Evolutionary conservation across 2,888 invertebrate species (phyloP).

Genomic region (Sinelater perroti): DNA sequence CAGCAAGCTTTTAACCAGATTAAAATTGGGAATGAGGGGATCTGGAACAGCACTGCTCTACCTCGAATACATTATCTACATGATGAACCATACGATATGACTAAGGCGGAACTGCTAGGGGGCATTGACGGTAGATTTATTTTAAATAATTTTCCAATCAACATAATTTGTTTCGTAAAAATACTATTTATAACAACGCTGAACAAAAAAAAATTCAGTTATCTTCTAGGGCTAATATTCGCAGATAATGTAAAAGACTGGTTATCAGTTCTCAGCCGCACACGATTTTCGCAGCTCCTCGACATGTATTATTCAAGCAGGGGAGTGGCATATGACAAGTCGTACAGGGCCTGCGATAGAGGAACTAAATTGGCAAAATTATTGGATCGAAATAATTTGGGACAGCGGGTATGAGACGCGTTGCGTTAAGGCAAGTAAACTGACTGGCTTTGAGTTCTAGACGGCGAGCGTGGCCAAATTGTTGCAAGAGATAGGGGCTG

Average conservation of each 20-base stretch:
- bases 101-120: conserved; percentile 73
- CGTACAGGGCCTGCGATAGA: conserved; percentile 68
- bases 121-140: conserved; percentile 75
- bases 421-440: too few relatives aligned
- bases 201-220: too few relatives aligned
- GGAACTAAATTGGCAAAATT: conserved; percentile 61
- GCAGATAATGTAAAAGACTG: conserved; percentile 64
- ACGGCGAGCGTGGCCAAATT: conserved; percentile 54
- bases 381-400: conserved; percentile 58
- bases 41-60: conserved; percentile 72
- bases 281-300: conserved; percentile 69
- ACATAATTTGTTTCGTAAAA: too few relatives aligned
- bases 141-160: too few relatives aligned
- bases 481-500: conserved; percentile 50
- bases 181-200: too few relatives aligned
- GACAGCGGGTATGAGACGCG: conserved; percentile 53
- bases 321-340: conserved; percentile 66
- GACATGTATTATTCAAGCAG: conserved; percentile 75
- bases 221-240: conserved; percentile 67
- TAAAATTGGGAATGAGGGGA: conserved; percentile 65
- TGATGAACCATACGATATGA: conserved; percentile 68
- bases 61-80: conserved; percentile 68
- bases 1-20: conserved; percentile 67
- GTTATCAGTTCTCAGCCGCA: conserved; percentile 62
- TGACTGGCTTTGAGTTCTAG: conserved; percentile 42